Evolutionary conservation across 1,140 invertebrate species (phyloP).

Genomic region (Drosophila neocordata): DNA sequence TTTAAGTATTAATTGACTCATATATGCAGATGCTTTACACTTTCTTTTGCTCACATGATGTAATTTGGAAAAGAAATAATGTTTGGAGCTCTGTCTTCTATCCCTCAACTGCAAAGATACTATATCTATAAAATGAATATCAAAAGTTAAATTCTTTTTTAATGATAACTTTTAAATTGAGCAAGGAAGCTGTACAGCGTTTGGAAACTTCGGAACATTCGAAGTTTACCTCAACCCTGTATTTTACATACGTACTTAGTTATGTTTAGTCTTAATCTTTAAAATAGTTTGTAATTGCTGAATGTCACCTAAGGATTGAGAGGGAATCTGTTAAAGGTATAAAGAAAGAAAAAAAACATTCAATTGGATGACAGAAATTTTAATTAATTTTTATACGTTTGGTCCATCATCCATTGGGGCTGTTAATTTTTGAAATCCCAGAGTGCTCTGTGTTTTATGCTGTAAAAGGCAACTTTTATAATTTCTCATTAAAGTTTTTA

Average conservation of each 20-base stretch:
- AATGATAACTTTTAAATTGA: no score
- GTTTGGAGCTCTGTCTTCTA: not conserved
- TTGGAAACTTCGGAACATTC: not conserved
- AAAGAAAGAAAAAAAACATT: no score
- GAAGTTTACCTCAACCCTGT: not conserved
- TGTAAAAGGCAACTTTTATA: not conserved
- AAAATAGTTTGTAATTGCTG: constrained; percentile 8
- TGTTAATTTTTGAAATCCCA: not conserved
- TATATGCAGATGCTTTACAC: not conserved
- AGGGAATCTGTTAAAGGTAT: constrained; percentile 2
- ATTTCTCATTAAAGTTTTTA: not conserved
- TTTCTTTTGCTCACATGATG: not conserved
- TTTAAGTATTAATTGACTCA: constrained; percentile 23
- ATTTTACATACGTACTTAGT: not conserved
- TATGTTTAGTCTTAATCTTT: not conserved
- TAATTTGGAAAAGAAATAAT: not conserved
- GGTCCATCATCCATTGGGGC: not conserved
- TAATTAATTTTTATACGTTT: not conserved
- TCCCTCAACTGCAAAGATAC: no score
- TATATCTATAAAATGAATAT: no score
- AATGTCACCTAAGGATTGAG: not conserved
- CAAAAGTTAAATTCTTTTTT: no score
- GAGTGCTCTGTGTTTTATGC: not conserved
- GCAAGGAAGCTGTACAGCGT: not conserved
- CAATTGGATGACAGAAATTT: no score